phyloP scores from a whole-genome alignment of 2,113 vertebrate species.

The Struthidea cinerea region DNA sequence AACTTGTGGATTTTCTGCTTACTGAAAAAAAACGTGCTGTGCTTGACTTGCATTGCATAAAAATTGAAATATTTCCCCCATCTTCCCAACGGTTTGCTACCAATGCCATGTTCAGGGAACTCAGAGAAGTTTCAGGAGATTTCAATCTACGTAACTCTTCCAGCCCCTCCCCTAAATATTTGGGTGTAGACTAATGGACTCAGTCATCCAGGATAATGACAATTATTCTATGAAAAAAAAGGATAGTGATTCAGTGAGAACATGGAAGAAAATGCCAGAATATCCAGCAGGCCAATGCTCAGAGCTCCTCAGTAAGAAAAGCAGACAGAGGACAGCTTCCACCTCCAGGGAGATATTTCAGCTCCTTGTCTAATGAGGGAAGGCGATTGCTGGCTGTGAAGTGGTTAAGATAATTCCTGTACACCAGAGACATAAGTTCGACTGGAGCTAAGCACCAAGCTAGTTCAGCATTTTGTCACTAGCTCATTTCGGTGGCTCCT shows the following conservation, averaged over 20 bases:
- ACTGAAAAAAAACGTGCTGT: neutral
- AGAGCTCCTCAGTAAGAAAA: neutral
- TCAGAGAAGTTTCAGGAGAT: neutral
- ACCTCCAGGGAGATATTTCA: neutral
- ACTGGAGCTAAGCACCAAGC: neutral
- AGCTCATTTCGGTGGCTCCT: neutral
- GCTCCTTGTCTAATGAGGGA: neutral
- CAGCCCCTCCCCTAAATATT: neutral
- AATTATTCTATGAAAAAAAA: neutral
- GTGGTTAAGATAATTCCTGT: neutral
- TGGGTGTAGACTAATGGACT: neutral
- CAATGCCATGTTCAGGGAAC: neutral
- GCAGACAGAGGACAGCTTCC: neutral
- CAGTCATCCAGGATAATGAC: neutral
- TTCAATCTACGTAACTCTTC: neutral
- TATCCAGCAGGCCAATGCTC: neutral
- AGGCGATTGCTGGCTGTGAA: neutral
- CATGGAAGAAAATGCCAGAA: neutral
- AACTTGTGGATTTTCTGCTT: neutral
- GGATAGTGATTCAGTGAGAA: neutral
- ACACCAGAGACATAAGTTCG: neutral
- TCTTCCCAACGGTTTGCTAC: neutral
- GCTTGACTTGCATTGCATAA: neutral
- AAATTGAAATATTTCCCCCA: neutral
- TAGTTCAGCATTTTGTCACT: neutral